A percentile compares a stretch with the other conserved stretches of the same genome.
These are phyloP conservation scores for Thrips palmi DNA, from an alignment of 1,140 invertebrate species.

Conservation along the genomic window DNA sequence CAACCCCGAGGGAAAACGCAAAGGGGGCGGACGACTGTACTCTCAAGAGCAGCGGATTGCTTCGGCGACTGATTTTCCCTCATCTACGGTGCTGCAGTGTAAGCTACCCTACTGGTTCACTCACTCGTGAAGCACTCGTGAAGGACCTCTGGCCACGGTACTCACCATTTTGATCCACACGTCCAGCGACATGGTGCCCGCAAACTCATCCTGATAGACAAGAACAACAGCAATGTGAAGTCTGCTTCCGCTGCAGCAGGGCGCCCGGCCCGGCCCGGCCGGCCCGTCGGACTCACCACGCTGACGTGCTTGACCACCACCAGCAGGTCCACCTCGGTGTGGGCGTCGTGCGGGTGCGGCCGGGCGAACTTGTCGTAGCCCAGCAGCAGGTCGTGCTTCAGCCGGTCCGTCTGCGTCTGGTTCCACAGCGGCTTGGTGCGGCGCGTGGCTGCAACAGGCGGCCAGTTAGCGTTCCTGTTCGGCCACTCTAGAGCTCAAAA, in stretches of 20 bases:
- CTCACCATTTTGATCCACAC: constrained; percentile 36
- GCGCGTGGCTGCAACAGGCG: too few species aligned
- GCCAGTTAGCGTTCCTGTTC: too few species aligned
- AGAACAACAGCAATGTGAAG: constrained; percentile 2
- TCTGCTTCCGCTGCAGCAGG: neutral
- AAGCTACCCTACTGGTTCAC: too few species aligned
- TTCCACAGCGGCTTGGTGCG: constrained; percentile 29
- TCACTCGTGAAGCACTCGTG: too few species aligned
- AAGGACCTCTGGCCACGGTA: too few species aligned
- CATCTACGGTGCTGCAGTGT: too few species aligned
- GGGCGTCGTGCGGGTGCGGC: constrained; percentile 31
- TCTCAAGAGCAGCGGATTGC: too few species aligned
- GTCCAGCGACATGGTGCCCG: constrained; percentile 32
- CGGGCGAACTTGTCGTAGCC: constrained; percentile 42
- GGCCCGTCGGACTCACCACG: constrained; percentile 32
- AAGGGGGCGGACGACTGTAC: too few species aligned
- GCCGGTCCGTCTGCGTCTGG: constrained; percentile 32
- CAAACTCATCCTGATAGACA: constrained; percentile 30
- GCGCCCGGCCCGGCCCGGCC: too few species aligned
- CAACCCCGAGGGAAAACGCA: too few species aligned
- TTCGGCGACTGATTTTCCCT: too few species aligned
- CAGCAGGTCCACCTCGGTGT: constrained; percentile 31
- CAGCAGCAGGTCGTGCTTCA: constrained; percentile 34
- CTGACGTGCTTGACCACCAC: constrained; percentile 33
- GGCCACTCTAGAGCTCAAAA: too few species aligned